Base-by-base conservation (phyloP, 2,797 vertebrate species). In the Amazona ochrocephala region DNA sequence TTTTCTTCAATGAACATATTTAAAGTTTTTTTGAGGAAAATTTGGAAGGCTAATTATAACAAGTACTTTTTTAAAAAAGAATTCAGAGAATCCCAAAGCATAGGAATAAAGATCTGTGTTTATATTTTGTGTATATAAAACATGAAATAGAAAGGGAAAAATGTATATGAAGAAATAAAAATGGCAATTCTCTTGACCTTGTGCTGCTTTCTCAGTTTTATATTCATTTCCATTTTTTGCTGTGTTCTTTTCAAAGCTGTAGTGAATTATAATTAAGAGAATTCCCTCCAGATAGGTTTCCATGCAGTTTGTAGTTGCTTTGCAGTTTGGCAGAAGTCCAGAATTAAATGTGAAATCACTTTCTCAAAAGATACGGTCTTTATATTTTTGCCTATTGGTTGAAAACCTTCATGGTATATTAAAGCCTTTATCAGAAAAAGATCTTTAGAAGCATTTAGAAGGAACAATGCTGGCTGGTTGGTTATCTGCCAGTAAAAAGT, bases 401-500 rank as follows among this genome's bases (percentile, higher is more conserved):
- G 42, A 87, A 93, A 95, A 86, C 54, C 70, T 84, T 96, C 86
- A 67, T 47, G 75, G 78, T 80, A 21, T 93, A 51, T 95, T 94
- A 80, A 93, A 85, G 65, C 30, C 21, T 92, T 77, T 85, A 79
- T 87, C 58, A 68, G 61, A 81, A 83, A 85, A 93, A 87, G 30
- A 20, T 66, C 44, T 89, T 90, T n/a, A 94, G 81, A 92, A 80
- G 53, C 62, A 42, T 94, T 94, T 93, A 81, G 74, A 54, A 13
- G 54, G 67, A 94, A 84, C 41, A 53, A 87, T 65, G 18, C 34
- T 79, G 75, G n/a, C 80, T 87, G 70, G 44, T 61, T 96, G 81
- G 65, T 94, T 90, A 88, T 95, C 83, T 90, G 92, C 91, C 91
- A 95, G 75, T 60, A 87, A 88, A 76, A 90, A 94, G 4, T 42